These are phyloP conservation scores for Bilobella aurantiaca DNA, from an alignment of 1,140 invertebrate species.

Conservation along the genomic window DNA sequence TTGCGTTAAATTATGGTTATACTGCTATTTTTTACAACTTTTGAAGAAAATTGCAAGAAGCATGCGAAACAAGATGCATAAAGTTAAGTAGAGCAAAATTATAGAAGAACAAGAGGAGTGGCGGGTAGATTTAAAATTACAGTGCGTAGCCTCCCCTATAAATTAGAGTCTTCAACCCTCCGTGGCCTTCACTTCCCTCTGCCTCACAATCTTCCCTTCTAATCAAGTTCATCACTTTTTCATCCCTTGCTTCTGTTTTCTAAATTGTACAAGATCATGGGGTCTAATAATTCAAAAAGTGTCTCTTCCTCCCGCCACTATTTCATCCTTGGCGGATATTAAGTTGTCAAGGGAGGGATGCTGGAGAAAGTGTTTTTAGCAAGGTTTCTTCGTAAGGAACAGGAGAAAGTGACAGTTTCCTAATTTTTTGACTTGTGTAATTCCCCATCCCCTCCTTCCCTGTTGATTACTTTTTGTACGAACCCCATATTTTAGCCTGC, in stretches of 20 bases:
- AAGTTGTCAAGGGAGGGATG: constrained; percentile 36
- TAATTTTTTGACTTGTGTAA: constrained; percentile 30
- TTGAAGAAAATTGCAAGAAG: too few relatives aligned
- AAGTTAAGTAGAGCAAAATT: too few relatives aligned
- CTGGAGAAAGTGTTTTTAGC: background rate
- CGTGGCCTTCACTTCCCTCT: background rate
- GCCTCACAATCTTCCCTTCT: constrained; percentile 4
- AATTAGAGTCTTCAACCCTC: background rate
- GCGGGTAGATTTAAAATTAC: too few relatives aligned
- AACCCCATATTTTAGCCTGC: too few relatives aligned
- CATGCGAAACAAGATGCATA: too few relatives aligned
- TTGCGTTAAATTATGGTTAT: too few relatives aligned
- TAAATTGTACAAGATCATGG: constrained; percentile 1
- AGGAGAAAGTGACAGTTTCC: constrained; percentile 20
- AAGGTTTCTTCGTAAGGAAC: background rate
- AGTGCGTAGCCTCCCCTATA: background rate
- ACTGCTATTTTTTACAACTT: too few relatives aligned
- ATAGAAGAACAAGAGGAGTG: too few relatives aligned
- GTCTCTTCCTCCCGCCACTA: constrained; percentile 22
- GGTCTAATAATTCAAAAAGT: constrained; percentile 28
- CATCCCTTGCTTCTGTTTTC: constrained; percentile 31
- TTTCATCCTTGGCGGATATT: constrained; percentile 33
- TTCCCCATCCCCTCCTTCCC: constrained; percentile 8
- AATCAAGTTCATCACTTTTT: constrained; percentile 35
- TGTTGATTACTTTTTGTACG: background rate